phyloP scores from a whole-genome alignment of 1,140 invertebrate genomes.

The Drosophila sp. region DNA sequence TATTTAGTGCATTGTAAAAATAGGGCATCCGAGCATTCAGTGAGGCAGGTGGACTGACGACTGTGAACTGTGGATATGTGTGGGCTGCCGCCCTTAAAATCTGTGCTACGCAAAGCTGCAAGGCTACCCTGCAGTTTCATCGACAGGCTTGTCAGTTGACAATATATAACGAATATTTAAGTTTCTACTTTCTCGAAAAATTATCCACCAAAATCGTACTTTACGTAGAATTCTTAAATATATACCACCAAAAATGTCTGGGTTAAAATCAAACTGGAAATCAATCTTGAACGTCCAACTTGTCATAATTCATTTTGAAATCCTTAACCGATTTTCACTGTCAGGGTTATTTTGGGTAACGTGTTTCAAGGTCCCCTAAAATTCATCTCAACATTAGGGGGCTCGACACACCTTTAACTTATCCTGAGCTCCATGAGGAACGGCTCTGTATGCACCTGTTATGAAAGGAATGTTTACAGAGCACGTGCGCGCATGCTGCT shows the following conservation, averaged over 20 bases:
- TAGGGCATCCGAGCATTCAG: conserved; percentile 29
- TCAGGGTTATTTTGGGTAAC: too few relatives aligned
- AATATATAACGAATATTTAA: background rate
- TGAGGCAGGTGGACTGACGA: conserved; percentile 7
- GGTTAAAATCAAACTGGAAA: too few relatives aligned
- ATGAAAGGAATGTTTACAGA: background rate
- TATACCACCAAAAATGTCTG: too few relatives aligned
- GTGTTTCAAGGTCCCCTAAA: too few relatives aligned
- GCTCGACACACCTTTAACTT: background rate
- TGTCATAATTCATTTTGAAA: too few relatives aligned
- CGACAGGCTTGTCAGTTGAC: background rate
- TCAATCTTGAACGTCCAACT: too few relatives aligned
- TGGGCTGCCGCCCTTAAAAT: conserved; percentile 11
- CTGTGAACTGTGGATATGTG: conserved; percentile 19
- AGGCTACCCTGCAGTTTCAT: conserved; percentile 4
- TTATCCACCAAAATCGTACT: too few relatives aligned
- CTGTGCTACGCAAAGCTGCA: conserved; percentile 16
- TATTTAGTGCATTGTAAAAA: conserved; percentile 20
- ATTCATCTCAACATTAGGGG: too few relatives aligned
- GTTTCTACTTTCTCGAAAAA: too few relatives aligned
- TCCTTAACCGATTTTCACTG: too few relatives aligned
- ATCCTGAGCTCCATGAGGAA: too few relatives aligned
- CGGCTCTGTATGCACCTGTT: background rate
- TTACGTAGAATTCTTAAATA: too few relatives aligned
- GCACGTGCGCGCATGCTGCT: background rate